Evolutionary conservation across 2,888 invertebrate genomes (phyloP).

Genomic region (Amblyjoppa fuscipennis): DNA sequence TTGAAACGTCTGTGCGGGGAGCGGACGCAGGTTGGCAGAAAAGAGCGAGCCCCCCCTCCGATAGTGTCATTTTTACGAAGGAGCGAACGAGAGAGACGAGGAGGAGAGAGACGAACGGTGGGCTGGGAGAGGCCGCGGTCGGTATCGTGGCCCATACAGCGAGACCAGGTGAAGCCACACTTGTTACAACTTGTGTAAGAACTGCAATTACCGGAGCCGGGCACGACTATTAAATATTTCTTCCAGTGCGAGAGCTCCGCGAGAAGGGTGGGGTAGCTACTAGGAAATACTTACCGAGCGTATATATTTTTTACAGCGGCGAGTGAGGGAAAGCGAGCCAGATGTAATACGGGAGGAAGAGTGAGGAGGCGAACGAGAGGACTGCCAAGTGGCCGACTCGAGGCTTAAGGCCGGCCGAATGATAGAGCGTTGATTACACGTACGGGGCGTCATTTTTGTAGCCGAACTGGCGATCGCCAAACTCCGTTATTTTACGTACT

Average conservation of each 20-base stretch:
- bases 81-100: conserved; percentile 58
- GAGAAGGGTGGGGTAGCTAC: conserved; percentile 58
- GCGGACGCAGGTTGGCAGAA: not conserved
- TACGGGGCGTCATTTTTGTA: conserved; percentile 59
- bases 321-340: conserved; percentile 12
- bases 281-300: conserved; percentile 70
- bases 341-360: conserved; percentile 7
- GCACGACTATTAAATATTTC: conserved; percentile 73
- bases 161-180: conserved; percentile 71
- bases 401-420: conserved; percentile 62
- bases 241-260: conserved; percentile 61
- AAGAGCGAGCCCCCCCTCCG: conserved; percentile 17
- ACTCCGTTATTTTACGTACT: conserved; percentile 46
- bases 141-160: conserved; percentile 59
- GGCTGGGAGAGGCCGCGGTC: conserved; percentile 40
- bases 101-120: conserved; percentile 41
- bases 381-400: conserved; percentile 60
- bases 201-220: conserved; percentile 71
- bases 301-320: conserved; percentile 48
- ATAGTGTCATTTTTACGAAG: conserved; percentile 40
- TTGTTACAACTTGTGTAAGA: conserved; percentile 72
- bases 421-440: conserved; percentile 69
- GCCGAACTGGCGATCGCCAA: conserved; percentile 56
- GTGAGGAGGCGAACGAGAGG: not conserved
- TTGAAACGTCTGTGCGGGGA: conserved; percentile 36